Evolutionary conservation across 2,113 vertebrate species (phyloP), one percentile per base, ranked within the genome.

Genomic region (Charadrius vociferus): DNA sequence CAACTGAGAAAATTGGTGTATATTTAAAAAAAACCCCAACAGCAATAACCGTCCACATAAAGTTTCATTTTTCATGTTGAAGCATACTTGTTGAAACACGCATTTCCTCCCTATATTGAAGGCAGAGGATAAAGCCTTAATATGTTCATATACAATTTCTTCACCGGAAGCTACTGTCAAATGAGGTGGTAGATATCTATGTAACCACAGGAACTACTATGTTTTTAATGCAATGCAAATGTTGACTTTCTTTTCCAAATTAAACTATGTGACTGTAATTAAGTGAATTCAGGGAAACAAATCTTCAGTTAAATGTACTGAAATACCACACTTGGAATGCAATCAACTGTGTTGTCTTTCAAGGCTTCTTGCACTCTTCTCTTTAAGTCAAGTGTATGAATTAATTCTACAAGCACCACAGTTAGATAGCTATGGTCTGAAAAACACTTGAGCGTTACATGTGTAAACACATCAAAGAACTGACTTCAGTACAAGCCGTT

Each of bases 191-290:
- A 91, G 73, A 67, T 90, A 92, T 50, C 65, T 70, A 7, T 72
- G 88, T 67, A 86, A 93, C 86, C 75, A 92, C 90, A 96, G 86
- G 77, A 92, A 91, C 50, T 49, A 62, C 71, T 55, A 27, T 6
- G 43, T n/a, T 88, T 95, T 86, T 87, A 78, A 93, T 89, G 88
- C 65, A 95, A 88, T 85, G 92, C 77, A 96, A 96, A 93, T 94
- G 92, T 88, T 97, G 92, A 84, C 86, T 97, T 94, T 78, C 75
- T 95, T 95, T 81, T 81, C 89, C 86, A 94, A 97, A 96, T 93
- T 95, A 84, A 97, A 95, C 91, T 93, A 75, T 80, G 66, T 94
- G 74, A 72, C 86, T 92, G 72, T 78, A 96, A 97, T 96, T 97
- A 95, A 92, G 53, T 75, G 88, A 95, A 95, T 93, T 96, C 88